Base-by-base conservation (phyloP, 2,113 vertebrate species). In the Aspidoscelis tigris region DNA sequence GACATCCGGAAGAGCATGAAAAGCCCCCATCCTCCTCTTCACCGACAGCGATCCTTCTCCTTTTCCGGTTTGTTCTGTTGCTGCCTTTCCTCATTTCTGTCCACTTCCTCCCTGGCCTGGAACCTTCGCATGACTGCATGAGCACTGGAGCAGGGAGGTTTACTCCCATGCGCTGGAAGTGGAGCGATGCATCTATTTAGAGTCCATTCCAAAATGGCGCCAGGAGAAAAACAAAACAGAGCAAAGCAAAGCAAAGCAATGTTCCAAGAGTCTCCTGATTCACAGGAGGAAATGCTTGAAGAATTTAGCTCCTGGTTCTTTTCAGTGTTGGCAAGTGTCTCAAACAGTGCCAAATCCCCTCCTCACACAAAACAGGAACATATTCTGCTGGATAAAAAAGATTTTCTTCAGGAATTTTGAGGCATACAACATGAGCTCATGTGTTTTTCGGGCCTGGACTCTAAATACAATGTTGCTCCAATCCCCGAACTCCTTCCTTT, bases 31-130 rank as follows among this genome's bases (percentile, higher is more conserved):
- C 92, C 92, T 92, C 94, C 96, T 96, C 90, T 94, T 93, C 97
- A 96, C 88, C 96, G 96, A 88, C 97, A 94, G 74, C 96, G 95
- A 65, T 97, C 97, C 93, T 95, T 95, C 91, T 98, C 98, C 26
- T 93, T 96, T 86, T 96, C 96, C n/a, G 98, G 98, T 99, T 97
- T 50, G 98, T 98, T 95, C 89, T 83, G 71, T 89, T 93, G 86
- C 90, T 87, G 53, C 69, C 83, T 39, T 53, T 87, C 77, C 58
- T 5, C 21, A 64, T 53, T 87, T 24, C 47, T 39, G 21, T 24
- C 53, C 64, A 20, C 44, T 81, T 68, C 33, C 39, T 33, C 78
- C 41, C 80, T 73, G 24, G 71, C 4, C 1, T 72, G 21, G 55
- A 22, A 1, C 47, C 26, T 78, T 70, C 86, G 94, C 94, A 95